phyloP scores from a whole-genome alignment of 2,888 invertebrate genomes.

The Mesorhabditis spiculigera region DNA sequence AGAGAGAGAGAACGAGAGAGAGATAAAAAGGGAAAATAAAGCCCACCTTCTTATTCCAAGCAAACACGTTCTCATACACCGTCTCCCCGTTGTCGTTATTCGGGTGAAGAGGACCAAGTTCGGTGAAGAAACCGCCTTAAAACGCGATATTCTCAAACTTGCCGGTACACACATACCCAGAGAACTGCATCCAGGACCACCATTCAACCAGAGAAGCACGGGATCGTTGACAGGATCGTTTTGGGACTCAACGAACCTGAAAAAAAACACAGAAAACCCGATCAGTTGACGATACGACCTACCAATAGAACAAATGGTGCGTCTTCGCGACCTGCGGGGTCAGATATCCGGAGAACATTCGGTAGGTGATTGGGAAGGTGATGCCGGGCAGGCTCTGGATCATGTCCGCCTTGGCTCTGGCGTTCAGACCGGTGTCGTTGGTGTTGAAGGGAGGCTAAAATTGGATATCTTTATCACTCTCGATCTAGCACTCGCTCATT shows the following conservation, averaged over 20 bases:
- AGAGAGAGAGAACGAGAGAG: slow-evolving; percentile 6
- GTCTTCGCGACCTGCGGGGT: slow-evolving; percentile 20
- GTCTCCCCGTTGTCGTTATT: slow-evolving; percentile 47
- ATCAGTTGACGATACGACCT: too few relatives aligned
- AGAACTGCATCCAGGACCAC: slow-evolving; percentile 64
- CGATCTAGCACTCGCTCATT: too few relatives aligned
- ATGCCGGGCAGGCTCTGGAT: slow-evolving; percentile 27
- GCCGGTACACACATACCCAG: slow-evolving; percentile 59
- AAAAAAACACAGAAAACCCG: too few relatives aligned
- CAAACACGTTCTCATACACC: slow-evolving; percentile 48
- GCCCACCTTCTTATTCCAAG: slow-evolving; percentile 55
- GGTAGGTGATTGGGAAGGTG: slow-evolving; percentile 24
- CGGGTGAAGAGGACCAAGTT: slow-evolving; percentile 40
- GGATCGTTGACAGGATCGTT: slow-evolving; percentile 58
- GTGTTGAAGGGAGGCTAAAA: slow-evolving; percentile 12
- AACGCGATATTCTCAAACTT: too few relatives aligned
- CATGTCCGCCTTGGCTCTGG: slow-evolving; percentile 19
- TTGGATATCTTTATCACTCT: too few relatives aligned
- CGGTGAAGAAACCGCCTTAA: slow-evolving; percentile 38
- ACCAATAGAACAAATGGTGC: slow-evolving; percentile 33
- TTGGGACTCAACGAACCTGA: slow-evolving; percentile 32
- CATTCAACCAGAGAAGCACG: slow-evolving; percentile 60
- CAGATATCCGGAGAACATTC: slow-evolving; percentile 36
- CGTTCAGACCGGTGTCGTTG: background rate
- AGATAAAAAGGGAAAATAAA: background rate